Evolutionary conservation across 2,113 vertebrate species (phyloP), one percentile per base, ranked within the genome.

Genomic region (Dromas ardeola): DNA sequence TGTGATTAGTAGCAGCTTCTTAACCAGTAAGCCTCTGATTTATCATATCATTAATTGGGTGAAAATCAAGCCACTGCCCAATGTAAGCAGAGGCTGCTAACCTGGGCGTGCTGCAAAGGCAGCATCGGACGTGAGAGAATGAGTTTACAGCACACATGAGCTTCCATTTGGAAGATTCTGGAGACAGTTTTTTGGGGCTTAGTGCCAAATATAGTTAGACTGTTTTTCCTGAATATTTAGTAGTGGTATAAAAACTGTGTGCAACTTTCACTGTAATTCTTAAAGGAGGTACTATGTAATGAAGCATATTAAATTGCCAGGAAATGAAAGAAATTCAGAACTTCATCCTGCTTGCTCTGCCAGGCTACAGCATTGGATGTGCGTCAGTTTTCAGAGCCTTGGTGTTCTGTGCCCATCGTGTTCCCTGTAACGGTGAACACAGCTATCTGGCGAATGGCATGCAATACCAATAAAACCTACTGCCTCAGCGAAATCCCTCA

Each of bases 101-200:
- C n/a, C 17, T 73, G 40, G 30, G 22, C 4, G 2, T 3, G 14
- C 50, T 62, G 78, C 47, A 55, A 62, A 82, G 52, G 42, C 79
- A 79, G 50, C 45, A 30, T 3, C 0, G 0, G 25, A 13, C 45
- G 43, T 21, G 34, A 58, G 27, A 76, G 26, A 59, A 38, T 2
- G 16, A 93, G 42, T 30, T 22, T 47, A 36, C 43, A 72, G 27
- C 20, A 63, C 38, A 27, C 20, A 4, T 18, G 23, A n/a, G 5
- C 30, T 72, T 80, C 38, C 58, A 63, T 50, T 81, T 86, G 49
- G 53, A 72, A 92, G 66, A n/a, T 16, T 40, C 11, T 86, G 36
- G 73, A 86, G 34, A 65, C 34, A 58, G 27, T 16, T 86, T 86
- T 81, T 36, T 36, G 16, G 21, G 7, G 38, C 26, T 76, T n/a